Evolutionary conservation across 2,113 vertebrate species (phyloP), one percentile per base, ranked within the genome.

Genomic region (Eudyptes chrysolophus): DNA sequence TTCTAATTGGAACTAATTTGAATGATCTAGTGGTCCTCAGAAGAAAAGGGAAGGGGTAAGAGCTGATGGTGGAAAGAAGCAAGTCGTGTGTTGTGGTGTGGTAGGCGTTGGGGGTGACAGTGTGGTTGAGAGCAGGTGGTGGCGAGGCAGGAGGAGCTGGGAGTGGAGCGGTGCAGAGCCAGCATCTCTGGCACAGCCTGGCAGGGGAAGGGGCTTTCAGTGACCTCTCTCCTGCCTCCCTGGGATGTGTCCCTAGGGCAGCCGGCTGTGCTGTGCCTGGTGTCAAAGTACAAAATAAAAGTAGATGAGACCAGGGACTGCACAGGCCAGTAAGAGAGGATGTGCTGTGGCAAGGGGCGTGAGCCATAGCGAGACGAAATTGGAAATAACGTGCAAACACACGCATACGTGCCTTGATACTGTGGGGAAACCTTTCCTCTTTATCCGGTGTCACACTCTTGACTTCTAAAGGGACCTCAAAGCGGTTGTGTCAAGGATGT

Each of bases 331-430:
- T 15, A 38, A 29, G 46, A 83, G 70, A 86, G 86, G 51, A 54
- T 87, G 49, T 42, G 22, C 49, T 44, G 70, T 69, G 49, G 55
- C 9, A 5, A 42, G n/a, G 40, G 54, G 8, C 3, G 2, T 54
- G 70, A 93, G 49, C 69, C 0, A 0, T 36, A 36, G 72, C 1
- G 4, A 75, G 55, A 32, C 70, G 65, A 64, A 87, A 44, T 84
- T 82, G 78, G 74, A 79, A 84, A 51, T 36, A 70, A 38, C 9
- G 10, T 34, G 58, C 48, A 65, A 79, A 51, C 0, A 0, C 2
- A 2, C 4, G 3, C 0, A 0, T 16, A 2, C 0, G 1, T 58
- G 57, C 34, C 44, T 94, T 0, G 0, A 2, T 68, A 80, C 52
- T 24, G 57, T 25, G 69, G 71, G n/a, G 32, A 44, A 77, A 13